These are phyloP conservation scores for Dasyprocta punctata DNA, from an alignment of 2,113 vertebrate genomes.

Conservation along the genomic window DNA sequence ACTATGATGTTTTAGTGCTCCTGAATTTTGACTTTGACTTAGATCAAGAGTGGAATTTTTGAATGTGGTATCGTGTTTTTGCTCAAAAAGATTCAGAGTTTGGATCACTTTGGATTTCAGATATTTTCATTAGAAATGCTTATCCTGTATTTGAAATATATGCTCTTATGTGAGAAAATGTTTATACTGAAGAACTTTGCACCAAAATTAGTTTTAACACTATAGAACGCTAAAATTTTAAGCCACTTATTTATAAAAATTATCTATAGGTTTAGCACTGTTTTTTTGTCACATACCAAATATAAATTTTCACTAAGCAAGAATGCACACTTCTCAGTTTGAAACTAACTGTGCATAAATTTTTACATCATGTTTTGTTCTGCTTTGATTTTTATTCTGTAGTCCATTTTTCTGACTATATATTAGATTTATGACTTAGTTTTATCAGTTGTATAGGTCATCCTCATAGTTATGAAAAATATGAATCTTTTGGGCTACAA, in stretches of 20 bases:
- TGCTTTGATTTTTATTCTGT: not conserved
- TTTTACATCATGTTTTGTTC: not conserved
- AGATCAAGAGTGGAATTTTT: not conserved
- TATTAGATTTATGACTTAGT: not conserved
- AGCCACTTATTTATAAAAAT: constrained; percentile 4
- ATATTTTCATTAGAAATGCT: not conserved
- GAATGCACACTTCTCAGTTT: not conserved
- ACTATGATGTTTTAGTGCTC: not conserved
- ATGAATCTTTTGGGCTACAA: not conserved
- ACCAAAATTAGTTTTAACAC: not conserved
- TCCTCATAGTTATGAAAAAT: not conserved
- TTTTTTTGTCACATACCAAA: constrained; percentile 34
- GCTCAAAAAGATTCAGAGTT: not conserved
- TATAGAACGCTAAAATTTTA: not conserved
- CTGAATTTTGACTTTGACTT: not conserved
- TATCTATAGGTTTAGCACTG: constrained; percentile 1
- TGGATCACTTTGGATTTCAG: not conserved
- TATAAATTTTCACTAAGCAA: not conserved
- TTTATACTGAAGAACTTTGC: not conserved
- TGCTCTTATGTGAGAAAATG: not conserved
- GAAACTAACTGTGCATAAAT: not conserved
- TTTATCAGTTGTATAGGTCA: not conserved
- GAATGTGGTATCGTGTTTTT: not conserved
- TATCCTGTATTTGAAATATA: not conserved
- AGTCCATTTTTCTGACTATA: not conserved